phyloP scores from a whole-genome alignment of 2,888 invertebrate species.

The Luperina testacea region DNA sequence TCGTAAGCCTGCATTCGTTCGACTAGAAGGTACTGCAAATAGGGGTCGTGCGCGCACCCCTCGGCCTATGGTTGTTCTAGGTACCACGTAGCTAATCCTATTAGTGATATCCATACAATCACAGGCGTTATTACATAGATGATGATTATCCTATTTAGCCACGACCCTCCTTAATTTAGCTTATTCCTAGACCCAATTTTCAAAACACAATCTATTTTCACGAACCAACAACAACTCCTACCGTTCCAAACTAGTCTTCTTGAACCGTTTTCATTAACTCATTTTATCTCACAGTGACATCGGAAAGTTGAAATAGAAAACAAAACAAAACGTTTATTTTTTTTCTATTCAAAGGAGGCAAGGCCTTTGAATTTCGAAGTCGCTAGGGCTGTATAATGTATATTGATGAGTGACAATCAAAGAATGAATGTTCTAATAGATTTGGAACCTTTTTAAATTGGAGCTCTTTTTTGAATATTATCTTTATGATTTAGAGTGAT shows the following conservation, averaged over 20 bases:
- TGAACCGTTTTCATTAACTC: slow-evolving; percentile 38
- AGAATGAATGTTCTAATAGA: slow-evolving; percentile 44
- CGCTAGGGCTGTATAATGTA: slow-evolving; percentile 39
- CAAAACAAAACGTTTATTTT: slow-evolving; percentile 9
- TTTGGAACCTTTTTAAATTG: slow-evolving; percentile 34
- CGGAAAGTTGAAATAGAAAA: slow-evolving; percentile 20
- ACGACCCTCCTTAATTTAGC: neutral
- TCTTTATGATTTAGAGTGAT: neutral
- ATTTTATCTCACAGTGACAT: slow-evolving; percentile 46
- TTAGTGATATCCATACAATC: no score
- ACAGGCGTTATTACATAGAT: no score
- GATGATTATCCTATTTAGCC: neutral
- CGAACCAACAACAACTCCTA: slow-evolving; percentile 5
- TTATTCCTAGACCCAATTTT: neutral
- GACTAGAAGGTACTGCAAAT: no score
- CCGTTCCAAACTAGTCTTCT: slow-evolving; percentile 18
- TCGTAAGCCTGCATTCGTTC: no score
- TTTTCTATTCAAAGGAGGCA: slow-evolving; percentile 7
- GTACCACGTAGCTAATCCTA: no score
- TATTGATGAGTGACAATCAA: slow-evolving; percentile 53
- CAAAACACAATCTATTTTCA: slow-evolving; percentile 27
- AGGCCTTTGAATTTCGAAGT: slow-evolving; percentile 37
- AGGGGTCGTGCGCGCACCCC: no score
- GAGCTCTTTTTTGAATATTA: slow-evolving; percentile 15
- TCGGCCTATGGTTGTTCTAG: no score